Evolutionary conservation across 2,797 vertebrate species (phyloP).

Genomic region (Peromyscus eremicus): DNA sequence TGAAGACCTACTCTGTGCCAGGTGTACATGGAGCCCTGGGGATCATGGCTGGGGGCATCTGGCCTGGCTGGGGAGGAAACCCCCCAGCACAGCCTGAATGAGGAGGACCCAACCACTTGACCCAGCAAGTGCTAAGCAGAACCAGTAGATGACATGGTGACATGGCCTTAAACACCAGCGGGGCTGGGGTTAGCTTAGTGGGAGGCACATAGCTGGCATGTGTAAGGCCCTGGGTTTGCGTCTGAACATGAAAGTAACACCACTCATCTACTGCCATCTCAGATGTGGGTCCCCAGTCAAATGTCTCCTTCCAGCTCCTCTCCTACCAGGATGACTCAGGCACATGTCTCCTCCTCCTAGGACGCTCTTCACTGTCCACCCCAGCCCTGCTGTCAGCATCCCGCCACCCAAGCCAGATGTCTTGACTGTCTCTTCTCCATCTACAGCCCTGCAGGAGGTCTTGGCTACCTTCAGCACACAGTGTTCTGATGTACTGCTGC

Average conservation of each 20-base stretch:
- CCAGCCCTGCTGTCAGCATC: background rate
- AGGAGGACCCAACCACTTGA: background rate
- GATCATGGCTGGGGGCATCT: background rate
- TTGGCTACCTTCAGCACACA: background rate
- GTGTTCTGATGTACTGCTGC: background rate
- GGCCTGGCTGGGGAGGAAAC: background rate
- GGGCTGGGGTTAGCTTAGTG: background rate
- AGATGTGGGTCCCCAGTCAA: background rate
- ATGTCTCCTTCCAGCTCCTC: background rate
- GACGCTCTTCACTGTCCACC: background rate
- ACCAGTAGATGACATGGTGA: background rate
- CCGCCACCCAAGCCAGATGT: background rate
- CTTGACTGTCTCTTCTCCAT: background rate
- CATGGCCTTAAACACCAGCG: background rate
- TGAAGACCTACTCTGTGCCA: background rate
- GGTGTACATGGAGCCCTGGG: background rate
- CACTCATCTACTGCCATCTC: background rate
- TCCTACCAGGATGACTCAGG: background rate
- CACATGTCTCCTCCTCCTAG: background rate
- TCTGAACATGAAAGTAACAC: background rate
- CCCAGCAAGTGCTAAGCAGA: fast-evolving
- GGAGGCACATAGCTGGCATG: background rate
- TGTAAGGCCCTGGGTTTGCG: background rate
- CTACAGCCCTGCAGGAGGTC: background rate
- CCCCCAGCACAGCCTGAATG: background rate